Conservation (phyloP, 2,113 vertebrate genomes). For the Protomyctophum bolini region DNA sequence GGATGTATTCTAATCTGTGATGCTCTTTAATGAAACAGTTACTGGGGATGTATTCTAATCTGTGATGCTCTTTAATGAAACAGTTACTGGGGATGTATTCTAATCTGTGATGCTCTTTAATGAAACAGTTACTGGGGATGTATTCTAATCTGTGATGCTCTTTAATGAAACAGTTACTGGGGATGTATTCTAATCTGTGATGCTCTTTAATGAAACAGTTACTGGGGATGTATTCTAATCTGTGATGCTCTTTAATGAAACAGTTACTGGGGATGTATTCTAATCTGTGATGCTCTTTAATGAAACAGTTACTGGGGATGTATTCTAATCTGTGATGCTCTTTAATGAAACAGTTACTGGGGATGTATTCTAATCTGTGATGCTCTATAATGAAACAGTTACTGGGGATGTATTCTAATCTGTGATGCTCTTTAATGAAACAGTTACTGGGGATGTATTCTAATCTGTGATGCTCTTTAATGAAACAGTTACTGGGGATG, state of each 20-base stretch:
- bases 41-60: neutral
- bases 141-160: too few relatives aligned
- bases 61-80: neutral
- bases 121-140: neutral
- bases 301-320: neutral
- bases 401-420: neutral
- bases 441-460: neutral
- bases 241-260: neutral
- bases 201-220: neutral
- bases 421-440: neutral
- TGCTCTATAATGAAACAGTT: neutral
- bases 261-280: neutral
- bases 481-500: neutral
- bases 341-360: neutral
- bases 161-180: neutral
- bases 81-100: neutral
- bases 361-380: neutral
- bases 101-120: too few relatives aligned
- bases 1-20: neutral
- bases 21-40: neutral
- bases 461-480: too few relatives aligned
- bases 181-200: neutral
- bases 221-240: neutral
- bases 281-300: too few relatives aligned
- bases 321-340: too few relatives aligned